Conservation (phyloP, 1,140 invertebrate species). For the Drosophila funebris region DNA sequence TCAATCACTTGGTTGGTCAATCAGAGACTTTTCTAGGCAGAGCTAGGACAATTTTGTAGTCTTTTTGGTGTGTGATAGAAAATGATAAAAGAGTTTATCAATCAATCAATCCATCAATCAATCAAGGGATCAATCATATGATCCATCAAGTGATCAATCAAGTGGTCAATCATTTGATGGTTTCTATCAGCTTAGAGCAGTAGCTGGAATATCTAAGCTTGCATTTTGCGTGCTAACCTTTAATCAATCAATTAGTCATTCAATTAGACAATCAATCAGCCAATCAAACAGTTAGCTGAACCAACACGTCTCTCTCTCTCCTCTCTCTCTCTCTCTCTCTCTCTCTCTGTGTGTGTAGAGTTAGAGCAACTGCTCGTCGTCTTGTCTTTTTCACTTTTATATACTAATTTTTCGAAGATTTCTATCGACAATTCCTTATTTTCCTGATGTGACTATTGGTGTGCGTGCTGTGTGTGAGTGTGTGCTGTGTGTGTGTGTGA, state of each 20-base stretch:
- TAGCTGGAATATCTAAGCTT: no score
- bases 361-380: background rate
- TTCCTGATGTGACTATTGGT: background rate
- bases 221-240: no score
- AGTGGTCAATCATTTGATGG: background rate
- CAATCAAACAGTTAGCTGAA: background rate
- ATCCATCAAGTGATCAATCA: background rate
- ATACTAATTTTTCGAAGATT: slow-evolving; percentile 26
- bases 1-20: background rate
- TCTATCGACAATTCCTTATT: slow-evolving; percentile 15
- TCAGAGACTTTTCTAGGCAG: no score
- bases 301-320: no score
- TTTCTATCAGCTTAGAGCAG: background rate
- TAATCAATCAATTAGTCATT: background rate
- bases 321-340: no score
- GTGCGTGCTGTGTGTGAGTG: background rate
- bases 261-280: background rate
- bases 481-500: slow-evolving; percentile 2
- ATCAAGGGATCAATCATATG: background rate
- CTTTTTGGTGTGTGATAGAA: no score
- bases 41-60: no score
- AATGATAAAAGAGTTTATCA: background rate
- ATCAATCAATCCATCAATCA: background rate
- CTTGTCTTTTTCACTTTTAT: background rate
- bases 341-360: no score